Evolutionary conservation across 2,797 vertebrate species (phyloP), one percentile per base, ranked within the genome.

Genomic region (Falco biarmicus): DNA sequence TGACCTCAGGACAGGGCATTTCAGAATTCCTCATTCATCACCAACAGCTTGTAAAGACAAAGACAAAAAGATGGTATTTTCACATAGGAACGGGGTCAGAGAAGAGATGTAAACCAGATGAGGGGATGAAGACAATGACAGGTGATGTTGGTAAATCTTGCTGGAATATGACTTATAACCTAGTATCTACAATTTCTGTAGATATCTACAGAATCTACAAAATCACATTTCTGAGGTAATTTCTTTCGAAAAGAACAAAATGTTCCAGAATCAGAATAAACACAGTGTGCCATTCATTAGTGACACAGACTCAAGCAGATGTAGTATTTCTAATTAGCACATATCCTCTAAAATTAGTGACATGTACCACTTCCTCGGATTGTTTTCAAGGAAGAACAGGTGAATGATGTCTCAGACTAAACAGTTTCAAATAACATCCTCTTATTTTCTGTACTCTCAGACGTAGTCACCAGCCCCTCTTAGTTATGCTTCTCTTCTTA

Each of bases 291-390:
- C 53, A 59, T 53, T 96, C 89, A 80, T 75, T 92, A 95, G 56
- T 45, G 84, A 89, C 51, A 81, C 61, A 88, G 66, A 89, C 63
- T 85, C 48, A 86, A 95, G 90, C 93, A 95, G 83, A 96, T 95
- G 85, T 81, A 89, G 89, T 68, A 45, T 89, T 75, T 88, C 89
- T 87, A 94, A 96, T 95, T 89, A 96, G 95, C 70, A 90, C 69
- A 63, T 63, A 71, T 56, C 34, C 25, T 90, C 64, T 86, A 60
- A 82, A 84, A 93, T 84, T 91, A 69, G 20, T 88, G 69, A 43
- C 34, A 69, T 14, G 4, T 48, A 54, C 34, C 32, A 10, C 32
- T 89, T 78, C 61, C 59, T 4, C 17, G 73, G 83, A 84, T 66
- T 70, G 56, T 63, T 94, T 91, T 85, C 85, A 84, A 73, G 93